Evolutionary conservation across 1,140 invertebrate genomes (phyloP).

Genomic region (Drosophila nebulosa): DNA sequence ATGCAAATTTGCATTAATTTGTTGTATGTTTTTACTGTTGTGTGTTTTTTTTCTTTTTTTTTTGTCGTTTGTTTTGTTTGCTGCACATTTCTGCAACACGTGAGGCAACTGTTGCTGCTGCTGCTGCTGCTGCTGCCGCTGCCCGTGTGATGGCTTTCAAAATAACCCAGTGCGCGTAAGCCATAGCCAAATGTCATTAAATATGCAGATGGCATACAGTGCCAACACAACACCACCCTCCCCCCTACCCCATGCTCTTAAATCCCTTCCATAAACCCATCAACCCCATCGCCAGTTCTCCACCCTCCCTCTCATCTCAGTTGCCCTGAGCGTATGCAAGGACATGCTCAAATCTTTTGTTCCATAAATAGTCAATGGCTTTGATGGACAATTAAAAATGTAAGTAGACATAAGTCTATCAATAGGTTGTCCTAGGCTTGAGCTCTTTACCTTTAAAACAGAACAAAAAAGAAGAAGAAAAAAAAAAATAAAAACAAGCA

Average conservation of each 20-base stretch:
- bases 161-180: slow-evolving; percentile 53
- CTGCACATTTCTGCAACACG: slow-evolving; percentile 49
- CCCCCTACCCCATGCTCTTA: background rate
- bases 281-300: background rate
- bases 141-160: slow-evolving; percentile 20
- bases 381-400: slow-evolving; percentile 74
- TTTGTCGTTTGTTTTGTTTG: background rate
- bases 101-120: slow-evolving; percentile 35
- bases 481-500: background rate
- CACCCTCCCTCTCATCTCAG: background rate
- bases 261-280: too few relatives aligned
- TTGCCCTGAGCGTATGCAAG: slow-evolving; percentile 31
- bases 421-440: slow-evolving; percentile 40
- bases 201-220: slow-evolving; percentile 43
- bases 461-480: too few relatives aligned
- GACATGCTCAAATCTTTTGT: slow-evolving; percentile 63
- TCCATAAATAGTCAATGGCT: slow-evolving; percentile 50
- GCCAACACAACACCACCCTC: background rate
- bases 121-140: slow-evolving; percentile 25
- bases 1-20: slow-evolving; percentile 75
- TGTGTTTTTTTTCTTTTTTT: slow-evolving; percentile 4
- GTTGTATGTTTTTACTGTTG: slow-evolving; percentile 36
- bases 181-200: slow-evolving; percentile 57
- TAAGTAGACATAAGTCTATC: slow-evolving; percentile 52
- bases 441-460: background rate